Evolutionary conservation across 2,888 invertebrate species (phyloP), one percentile per base, ranked within the genome.

Genomic region (Erebia aethiops): DNA sequence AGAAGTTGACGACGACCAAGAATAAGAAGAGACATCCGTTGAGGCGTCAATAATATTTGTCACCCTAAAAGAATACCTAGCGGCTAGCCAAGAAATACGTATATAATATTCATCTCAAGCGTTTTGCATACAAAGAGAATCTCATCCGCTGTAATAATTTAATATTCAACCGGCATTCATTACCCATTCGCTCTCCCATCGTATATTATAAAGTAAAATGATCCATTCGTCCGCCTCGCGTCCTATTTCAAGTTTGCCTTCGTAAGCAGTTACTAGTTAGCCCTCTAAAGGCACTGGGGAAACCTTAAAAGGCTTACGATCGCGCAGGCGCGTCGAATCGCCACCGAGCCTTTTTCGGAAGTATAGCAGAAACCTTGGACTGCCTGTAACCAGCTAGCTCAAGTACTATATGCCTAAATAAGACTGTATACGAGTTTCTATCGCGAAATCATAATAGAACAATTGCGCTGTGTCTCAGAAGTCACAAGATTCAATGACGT

Each of bases 291-390:
- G 89, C 83, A 84, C 84, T 81, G 78, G 77, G 76, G 84, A 85
- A 84, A 80, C 92, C 92, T 80, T 92, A 91, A 87, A 92, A 87
- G 92, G 92, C 74, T 81, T 86, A 89, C 82, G 74, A 79, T 77
- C 76, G 81, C 80, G 84, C 83, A 81, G 78, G 84, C 83, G 84
- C 83, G 82, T 77, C 80, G 80, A 77, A 79, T 81, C 84, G 82
- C 80, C 77, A 74, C 77, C 82, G 74, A 69, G 65, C 92, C 92
- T 85, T 91, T 91, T 92, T 92, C 86, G 90, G 91, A 78, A 75
- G 79, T 80, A 79, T 80, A 79, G 77, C 79, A 74, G 67, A 79
- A 85, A 83, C 84, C 85, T 85, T 86, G 86, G 81, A 54, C 73
- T 74, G 72, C 70, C 77, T 81, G 76, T 78, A 80, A 77, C 78